Conservation (phyloP, 1,140 invertebrate genomes). For the Calosoma granatense region DNA sequence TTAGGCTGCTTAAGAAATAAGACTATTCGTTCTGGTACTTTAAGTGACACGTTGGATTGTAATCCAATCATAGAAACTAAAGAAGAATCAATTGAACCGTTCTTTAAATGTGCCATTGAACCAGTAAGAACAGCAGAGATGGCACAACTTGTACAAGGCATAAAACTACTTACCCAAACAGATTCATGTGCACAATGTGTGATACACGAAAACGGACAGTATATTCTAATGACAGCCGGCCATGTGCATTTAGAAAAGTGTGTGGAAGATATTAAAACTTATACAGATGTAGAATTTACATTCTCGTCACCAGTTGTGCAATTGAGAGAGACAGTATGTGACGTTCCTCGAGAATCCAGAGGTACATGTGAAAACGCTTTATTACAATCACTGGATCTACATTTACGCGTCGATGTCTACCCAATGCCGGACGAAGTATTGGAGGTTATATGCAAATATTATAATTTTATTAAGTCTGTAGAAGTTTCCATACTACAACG, state of each 20-base stretch:
- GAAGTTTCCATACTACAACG: not conserved
- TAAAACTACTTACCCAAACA: conserved; percentile 80
- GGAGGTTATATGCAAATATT: not conserved
- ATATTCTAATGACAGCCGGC: conserved; percentile 92
- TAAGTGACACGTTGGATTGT: conserved; percentile 75
- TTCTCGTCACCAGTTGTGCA: conserved; percentile 94
- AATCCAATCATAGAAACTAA: conserved; percentile 82
- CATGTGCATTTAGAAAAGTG: conserved; percentile 97
- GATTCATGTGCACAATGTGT: conserved; percentile 88
- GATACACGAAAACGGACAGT: conserved; percentile 89
- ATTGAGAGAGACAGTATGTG: conserved; percentile 74
- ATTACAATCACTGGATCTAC: not conserved
- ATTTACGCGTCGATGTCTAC: not conserved
- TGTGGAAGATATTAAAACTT: conserved; percentile 72
- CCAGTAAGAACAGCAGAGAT: conserved; percentile 74
- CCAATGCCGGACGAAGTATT: not conserved
- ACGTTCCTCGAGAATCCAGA: too few relatives aligned
- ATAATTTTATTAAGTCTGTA: not conserved
- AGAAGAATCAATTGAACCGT: conserved; percentile 65
- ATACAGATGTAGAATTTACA: conserved; percentile 80
- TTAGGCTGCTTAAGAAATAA: conserved; percentile 81
- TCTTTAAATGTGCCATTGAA: conserved; percentile 91
- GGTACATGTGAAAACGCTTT: not conserved
- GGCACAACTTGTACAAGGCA: conserved; percentile 65
- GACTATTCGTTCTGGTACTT: conserved; percentile 79